These are phyloP conservation scores for Bothrops alternatus DNA, from an alignment of 2,797 vertebrate genomes.

Conservation along the genomic window DNA sequence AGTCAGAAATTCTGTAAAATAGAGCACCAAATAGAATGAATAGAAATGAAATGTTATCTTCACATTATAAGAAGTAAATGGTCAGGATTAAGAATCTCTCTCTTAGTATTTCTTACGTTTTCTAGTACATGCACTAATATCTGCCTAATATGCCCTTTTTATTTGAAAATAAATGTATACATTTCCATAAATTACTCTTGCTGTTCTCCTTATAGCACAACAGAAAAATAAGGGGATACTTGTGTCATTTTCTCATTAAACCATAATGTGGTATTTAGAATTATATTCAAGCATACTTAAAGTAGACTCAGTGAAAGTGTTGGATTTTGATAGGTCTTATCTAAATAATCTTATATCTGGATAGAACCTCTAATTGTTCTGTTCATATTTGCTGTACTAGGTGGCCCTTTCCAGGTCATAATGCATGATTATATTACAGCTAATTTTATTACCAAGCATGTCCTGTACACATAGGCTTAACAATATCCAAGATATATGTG, in stretches of 20 bases:
- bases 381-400: not conserved
- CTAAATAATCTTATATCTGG: not conserved
- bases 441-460: not conserved
- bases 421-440: not conserved
- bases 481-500: not conserved
- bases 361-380: not conserved
- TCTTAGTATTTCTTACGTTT: not conserved
- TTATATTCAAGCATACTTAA: not conserved
- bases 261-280: not conserved
- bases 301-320: not conserved
- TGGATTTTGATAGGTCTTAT: not conserved
- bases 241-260: not conserved
- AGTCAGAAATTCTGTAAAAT: not conserved
- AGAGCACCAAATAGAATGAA: not conserved
- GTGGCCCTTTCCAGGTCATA: not conserved
- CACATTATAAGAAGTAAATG: not conserved
- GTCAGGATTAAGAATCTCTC: not conserved
- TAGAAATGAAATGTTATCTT: not conserved
- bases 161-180: not conserved
- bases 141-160: not conserved
- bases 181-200: not conserved
- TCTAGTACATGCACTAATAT: not conserved
- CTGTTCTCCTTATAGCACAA: not conserved
- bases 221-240: not conserved
- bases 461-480: not conserved